These are phyloP conservation scores for Spodoptera picta DNA, from an alignment of 2,888 invertebrate genomes.

Conservation along the genomic window DNA sequence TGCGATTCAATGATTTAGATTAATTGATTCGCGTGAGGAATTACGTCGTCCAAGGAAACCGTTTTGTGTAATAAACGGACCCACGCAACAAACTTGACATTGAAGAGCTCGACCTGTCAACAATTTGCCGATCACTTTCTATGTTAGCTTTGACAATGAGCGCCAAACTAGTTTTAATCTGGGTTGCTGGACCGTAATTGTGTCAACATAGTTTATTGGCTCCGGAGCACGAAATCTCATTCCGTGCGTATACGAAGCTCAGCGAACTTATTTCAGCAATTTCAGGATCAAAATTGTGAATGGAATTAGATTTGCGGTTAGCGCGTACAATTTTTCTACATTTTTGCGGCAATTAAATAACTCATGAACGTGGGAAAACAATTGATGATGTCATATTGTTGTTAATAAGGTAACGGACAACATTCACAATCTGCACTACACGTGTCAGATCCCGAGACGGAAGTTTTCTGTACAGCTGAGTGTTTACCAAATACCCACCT, in stretches of 20 bases:
- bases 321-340: no score
- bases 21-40: slow-evolving; percentile 75
- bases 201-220: slow-evolving; percentile 1
- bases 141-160: slow-evolving; percentile 28
- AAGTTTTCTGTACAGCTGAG: no score
- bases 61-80: slow-evolving; percentile 64
- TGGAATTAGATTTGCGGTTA: background rate
- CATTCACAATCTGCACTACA: no score
- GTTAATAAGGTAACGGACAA: no score
- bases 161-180: slow-evolving; percentile 12
- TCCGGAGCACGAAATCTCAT: slow-evolving; percentile 5
- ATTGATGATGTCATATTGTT: no score
- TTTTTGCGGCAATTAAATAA: no score
- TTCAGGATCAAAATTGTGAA: background rate
- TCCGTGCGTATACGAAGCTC: background rate
- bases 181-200: slow-evolving; percentile 22
- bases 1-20: slow-evolving; percentile 72
- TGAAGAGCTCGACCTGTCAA: slow-evolving; percentile 41
- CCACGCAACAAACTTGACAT: slow-evolving; percentile 74
- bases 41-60: slow-evolving; percentile 63
- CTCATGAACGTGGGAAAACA: no score
- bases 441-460: no score
- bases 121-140: slow-evolving; percentile 26
- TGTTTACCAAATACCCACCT: no score
- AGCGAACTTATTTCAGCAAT: background rate